Conservation (phyloP, 2,113 vertebrate species). For the Falco punctatus region DNA sequence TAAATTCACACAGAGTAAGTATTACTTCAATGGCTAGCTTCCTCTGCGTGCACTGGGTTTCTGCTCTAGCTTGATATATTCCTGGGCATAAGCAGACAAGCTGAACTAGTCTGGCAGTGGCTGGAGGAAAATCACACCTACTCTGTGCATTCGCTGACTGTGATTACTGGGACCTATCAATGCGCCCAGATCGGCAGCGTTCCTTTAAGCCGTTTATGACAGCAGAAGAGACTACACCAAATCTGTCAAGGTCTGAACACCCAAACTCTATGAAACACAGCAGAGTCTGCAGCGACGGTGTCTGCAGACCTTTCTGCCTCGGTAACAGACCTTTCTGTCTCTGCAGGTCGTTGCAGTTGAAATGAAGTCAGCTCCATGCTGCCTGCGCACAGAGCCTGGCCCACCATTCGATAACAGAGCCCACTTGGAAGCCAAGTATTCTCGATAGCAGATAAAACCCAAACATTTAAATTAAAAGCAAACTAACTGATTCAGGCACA, state of each 20-base stretch:
- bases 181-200: not conserved
- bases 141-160: not conserved
- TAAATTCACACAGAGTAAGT: not conserved
- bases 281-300: not conserved
- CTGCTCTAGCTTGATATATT: not conserved
- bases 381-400: not conserved
- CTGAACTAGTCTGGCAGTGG: not conserved
- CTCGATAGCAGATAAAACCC: accelerated
- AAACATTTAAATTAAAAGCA: not conserved
- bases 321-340: not conserved
- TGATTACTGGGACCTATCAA: not conserved
- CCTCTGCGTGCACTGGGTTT: not conserved
- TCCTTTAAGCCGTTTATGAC: not conserved
- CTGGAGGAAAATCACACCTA: not conserved
- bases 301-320: not conserved
- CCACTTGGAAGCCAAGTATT: not conserved
- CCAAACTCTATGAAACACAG: not conserved
- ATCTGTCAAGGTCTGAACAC: not conserved
- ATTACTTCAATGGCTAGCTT: not conserved
- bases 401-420: not conserved
- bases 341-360: not conserved
- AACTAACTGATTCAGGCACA: not conserved
- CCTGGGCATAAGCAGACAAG: not conserved
- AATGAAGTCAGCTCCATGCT: not conserved
- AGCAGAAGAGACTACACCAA: not conserved